Evolutionary conservation across 1,140 invertebrate genomes (phyloP), one percentile per base, ranked within the genome.

Genomic region (Delia radicum): DNA sequence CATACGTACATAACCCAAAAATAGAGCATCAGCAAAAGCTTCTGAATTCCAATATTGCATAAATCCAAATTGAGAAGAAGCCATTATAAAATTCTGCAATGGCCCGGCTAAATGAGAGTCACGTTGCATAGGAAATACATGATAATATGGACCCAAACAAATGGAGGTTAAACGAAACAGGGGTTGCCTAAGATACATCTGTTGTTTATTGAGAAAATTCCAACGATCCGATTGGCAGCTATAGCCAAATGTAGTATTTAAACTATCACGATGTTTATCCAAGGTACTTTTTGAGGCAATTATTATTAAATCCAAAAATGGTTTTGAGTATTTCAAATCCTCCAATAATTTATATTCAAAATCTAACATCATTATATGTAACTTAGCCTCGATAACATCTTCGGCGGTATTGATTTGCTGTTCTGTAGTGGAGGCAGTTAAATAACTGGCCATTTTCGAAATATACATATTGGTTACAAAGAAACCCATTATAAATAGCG

Each of bases 71-170:
- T 85, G 80, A 48, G 77, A 79, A 2, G 79, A 78, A 7, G 81
- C 76, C 78, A 85, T 75, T 0, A 85, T 84, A 46, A 79, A 85
- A 15, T 76, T 72, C 37, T 80, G 79, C n/a, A 82, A 72, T 1
- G 81, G 71, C 0, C 74, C 77, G 18, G 76, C 77, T 3, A 85
- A 63, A 67, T 84, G 82, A 24, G 83, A 83, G 63, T 85, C 82
- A 13, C 48, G 2, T 8, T 81, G 79, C 78, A 85, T 48, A 6
- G 82, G 83, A 75, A 73, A 85, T 2, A 83, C 83, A 72, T 85
- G 83, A 26, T 82, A 84, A 28, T 79, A 84, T 18, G 82, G 82
- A 2, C 82, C 83, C 42, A 81, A 75, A 55, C 83, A 85, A 13
- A 85, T 83, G 0, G 74, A 27, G 0, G 83, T 80, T 3, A 82